Conservation (phyloP, 2,888 invertebrate genomes). For the Psylliodes chrysocephalus region DNA sequence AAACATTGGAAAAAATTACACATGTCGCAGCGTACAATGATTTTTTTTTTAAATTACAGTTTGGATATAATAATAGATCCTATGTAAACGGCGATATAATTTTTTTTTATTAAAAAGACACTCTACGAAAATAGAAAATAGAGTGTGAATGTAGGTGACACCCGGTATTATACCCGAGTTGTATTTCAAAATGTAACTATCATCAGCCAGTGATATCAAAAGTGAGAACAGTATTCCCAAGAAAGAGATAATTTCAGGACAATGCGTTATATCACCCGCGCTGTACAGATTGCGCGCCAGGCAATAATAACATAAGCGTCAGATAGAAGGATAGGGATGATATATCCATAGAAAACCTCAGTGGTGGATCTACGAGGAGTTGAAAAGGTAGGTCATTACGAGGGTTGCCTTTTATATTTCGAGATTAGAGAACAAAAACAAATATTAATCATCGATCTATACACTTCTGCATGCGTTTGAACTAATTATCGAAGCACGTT, state of each 20-base stretch:
- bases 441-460: no score
- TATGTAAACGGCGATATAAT: no score
- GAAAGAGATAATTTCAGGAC: constrained; percentile 50
- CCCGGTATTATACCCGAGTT: constrained; percentile 36
- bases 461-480: no score
- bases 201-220: constrained; percentile 36
- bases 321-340: constrained; percentile 55
- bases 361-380: constrained; percentile 6
- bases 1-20: no score
- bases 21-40: no score
- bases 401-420: no score
- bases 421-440: no score
- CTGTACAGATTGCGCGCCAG: constrained; percentile 57
- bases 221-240: constrained; percentile 40
- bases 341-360: constrained; percentile 56
- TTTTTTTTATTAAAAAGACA: no score
- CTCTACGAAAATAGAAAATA: no score
- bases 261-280: constrained; percentile 57
- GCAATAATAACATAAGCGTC: constrained; percentile 58
- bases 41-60: no score
- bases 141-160: background rate
- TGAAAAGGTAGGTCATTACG: background rate
- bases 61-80: no score
- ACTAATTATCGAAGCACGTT: no score
- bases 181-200: constrained; percentile 35